A percentile compares a stretch with the other conserved stretches of the same genome.
Evolutionary conservation across 1,140 invertebrate genomes (phyloP).

Genomic region (Ectropis grisescens): DNA sequence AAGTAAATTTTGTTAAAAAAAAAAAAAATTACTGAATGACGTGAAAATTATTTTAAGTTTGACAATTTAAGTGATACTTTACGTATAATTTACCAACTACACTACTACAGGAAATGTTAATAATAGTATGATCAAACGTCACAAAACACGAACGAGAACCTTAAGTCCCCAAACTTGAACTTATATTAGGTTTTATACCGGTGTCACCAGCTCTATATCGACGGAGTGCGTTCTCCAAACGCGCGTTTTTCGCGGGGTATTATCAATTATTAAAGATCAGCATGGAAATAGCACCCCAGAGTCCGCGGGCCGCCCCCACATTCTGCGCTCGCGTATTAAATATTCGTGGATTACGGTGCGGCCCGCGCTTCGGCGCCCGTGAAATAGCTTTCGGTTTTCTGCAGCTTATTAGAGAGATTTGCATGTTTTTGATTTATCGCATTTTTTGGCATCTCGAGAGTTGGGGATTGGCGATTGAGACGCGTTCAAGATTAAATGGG

Average conservation of each 20-base stretch:
- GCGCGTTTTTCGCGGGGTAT: constrained; percentile 64
- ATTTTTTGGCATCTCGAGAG: constrained; percentile 20
- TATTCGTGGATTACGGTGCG: constrained; percentile 48
- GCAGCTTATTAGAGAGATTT: constrained; percentile 67
- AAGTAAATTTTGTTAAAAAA: too few relatives aligned
- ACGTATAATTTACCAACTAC: too few relatives aligned
- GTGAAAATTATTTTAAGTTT: too few relatives aligned
- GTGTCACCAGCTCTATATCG: constrained; percentile 27
- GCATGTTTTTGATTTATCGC: constrained; percentile 68
- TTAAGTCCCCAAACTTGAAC: too few relatives aligned
- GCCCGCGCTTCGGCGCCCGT: constrained; percentile 45
- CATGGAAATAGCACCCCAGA: constrained; percentile 65
- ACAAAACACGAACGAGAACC: too few relatives aligned
- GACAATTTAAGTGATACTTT: too few relatives aligned
- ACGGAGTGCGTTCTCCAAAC: constrained; percentile 26
- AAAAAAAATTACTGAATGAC: too few relatives aligned
- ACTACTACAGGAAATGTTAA: too few relatives aligned
- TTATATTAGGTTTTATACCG: too few relatives aligned
- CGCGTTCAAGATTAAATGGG: too few relatives aligned
- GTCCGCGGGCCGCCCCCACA: constrained; percentile 44
- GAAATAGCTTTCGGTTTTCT: constrained; percentile 68
- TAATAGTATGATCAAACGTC: too few relatives aligned
- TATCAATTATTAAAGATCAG: constrained; percentile 70
- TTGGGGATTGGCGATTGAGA: too few relatives aligned
- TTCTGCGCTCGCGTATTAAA: constrained; percentile 56